Base-by-base conservation (phyloP, 1,140 invertebrate species). In the Orchestia grillus region DNA sequence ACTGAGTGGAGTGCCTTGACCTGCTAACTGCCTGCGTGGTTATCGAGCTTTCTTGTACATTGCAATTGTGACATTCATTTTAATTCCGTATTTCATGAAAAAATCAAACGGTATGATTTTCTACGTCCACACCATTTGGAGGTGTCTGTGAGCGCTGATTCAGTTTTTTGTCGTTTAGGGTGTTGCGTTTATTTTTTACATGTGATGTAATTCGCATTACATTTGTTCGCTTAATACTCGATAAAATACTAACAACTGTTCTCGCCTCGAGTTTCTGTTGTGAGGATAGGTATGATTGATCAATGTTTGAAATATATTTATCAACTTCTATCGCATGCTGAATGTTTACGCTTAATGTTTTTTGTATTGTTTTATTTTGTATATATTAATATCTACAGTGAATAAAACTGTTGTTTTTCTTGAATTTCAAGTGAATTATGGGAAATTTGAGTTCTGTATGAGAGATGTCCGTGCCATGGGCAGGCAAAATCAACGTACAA, bases 1-100 rank as follows among this genome's bases (percentile, higher is more conserved):
- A 94, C 44, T 0, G 92, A 44, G 44, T 94, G 92, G 44, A 44
- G 92, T 94, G 92, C 23, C 43, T 94, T 94, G 43, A 90, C 23
- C 88, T 90, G 43, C 88, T 90, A 44, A 15, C 62, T 77, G 62
- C 62, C 36, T 77, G 62, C 62, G 62, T 23, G 62, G 62, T 77
- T 77, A 77, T 77, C 62, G 28, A 77, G 62, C 28, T 77, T 77
- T 77, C 62, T 23, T 77, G 62, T 77, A 77, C 62, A 23, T 8
- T 77, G 62, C 62, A 28, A 15, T 8, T 77, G 62, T 36, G 36
- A 77, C 62, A 19, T 77, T 15, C 36, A 77, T 77, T 77, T 77
- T 36, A 77, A 23, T 77, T 36, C 28, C 36, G 62, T 77, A 77
- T 77, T 19, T 77, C 11, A 77, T 53, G 62, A 19, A 77, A 77